Conservation (phyloP, 2,797 vertebrate species). For the Sciaenops ocellatus region DNA sequence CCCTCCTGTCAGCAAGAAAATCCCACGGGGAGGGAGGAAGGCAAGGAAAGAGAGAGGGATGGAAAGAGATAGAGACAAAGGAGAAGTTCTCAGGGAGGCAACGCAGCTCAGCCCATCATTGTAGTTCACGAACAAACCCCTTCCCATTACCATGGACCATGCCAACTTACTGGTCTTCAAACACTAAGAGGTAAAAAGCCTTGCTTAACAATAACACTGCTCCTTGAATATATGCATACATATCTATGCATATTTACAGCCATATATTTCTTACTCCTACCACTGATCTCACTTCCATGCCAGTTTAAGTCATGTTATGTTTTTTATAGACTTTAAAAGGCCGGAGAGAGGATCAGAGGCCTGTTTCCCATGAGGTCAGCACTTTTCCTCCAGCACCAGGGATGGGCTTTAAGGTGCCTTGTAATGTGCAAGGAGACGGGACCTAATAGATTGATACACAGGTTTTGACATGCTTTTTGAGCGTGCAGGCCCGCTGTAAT, state of each 20-base stretch:
- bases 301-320: constrained; percentile 57
- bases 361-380: constrained; percentile 87
- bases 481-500: constrained; percentile 91
- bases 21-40: constrained; percentile 64
- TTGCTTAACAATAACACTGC: constrained; percentile 42
- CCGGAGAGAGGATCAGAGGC: constrained; percentile 78
- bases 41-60: constrained; percentile 31
- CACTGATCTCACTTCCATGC: constrained; percentile 46
- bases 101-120: constrained; percentile 37
- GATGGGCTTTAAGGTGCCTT: constrained; percentile 86
- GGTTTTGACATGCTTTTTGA: constrained; percentile 97
- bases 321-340: constrained; percentile 80
- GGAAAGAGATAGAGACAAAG: constrained; percentile 53
- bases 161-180: constrained; percentile 42
- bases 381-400: constrained; percentile 78
- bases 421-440: constrained; percentile 88
- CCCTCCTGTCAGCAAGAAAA: constrained; percentile 71
- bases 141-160: constrained; percentile 46
- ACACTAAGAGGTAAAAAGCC: constrained; percentile 68
- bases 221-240: constrained; percentile 60
- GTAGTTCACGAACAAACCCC: constrained; percentile 12
- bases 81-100: constrained; percentile 54
- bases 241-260: constrained; percentile 44
- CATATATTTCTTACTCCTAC: constrained; percentile 45
- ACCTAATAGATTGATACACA: constrained; percentile 94